Base-by-base conservation (phyloP, 2,113 vertebrate genomes). In the Syngnathoides biaculeatus region DNA sequence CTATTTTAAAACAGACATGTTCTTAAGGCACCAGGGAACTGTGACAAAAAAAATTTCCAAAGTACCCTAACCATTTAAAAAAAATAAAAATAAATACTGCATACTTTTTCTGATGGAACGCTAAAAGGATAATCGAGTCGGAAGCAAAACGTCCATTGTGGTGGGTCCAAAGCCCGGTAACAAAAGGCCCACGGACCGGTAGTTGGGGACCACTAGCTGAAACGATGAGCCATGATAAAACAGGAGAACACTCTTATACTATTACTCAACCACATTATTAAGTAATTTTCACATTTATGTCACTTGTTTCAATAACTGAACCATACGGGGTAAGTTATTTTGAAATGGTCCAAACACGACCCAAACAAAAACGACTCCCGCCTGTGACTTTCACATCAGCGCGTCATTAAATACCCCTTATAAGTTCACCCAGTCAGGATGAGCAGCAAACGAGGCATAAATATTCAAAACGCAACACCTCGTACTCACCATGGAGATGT, bases 331-430 rank as follows among this genome's bases (percentile, higher is more conserved):
- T 19, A 48, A 52, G 22, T 52, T 2, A 55, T 3, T 12, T 24
- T 24, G 10, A 24, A 55, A 24, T 62, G 58, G 64, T 68, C 7
- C 39, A 35, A 62, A 40, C 8, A 4, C 64, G 19, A 74, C 8
- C 8, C 47, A 62, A 52, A 66, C 43, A 65, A 60, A 10, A 55
- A 42, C 3, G 35, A 45, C 8, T 22, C 52, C 8, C 8, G 27
- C 8, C 48, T 26, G 11, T 74, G 68, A 77, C 71, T 50, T 69
- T 75, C 48, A 63, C 19, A 59, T 35, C 68, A 65, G 48, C 9
- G 48, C n/a, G 22, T 52, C 8, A 50, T 24, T 24, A 5, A 3
- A 24, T 24, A 26, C 12, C 13, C 22, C 52, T 13, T n/a, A 9
- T 8, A 10, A n/a, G 4, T 53, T 26, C 13, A 24, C 24, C 24